Evolutionary conservation across 2,888 invertebrate genomes (phyloP).

Genomic region (Serripes groenlandicus): DNA sequence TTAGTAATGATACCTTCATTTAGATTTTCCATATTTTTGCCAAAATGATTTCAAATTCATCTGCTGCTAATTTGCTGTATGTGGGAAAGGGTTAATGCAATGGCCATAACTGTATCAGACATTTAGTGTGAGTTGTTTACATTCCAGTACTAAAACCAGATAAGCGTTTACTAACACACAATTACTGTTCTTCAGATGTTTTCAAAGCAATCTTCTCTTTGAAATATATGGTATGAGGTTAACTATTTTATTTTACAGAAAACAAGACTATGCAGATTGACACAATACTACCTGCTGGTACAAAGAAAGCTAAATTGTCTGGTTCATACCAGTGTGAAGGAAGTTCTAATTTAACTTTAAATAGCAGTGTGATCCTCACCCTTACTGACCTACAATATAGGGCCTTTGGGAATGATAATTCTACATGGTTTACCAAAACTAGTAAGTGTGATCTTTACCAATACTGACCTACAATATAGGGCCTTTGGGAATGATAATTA

Average conservation of each 20-base stretch:
- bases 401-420: constrained; percentile 47
- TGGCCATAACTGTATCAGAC: no score
- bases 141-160: no score
- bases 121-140: no score
- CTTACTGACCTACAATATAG: constrained; percentile 43
- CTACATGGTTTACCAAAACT: constrained; percentile 29
- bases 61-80: no score
- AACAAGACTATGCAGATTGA: background rate
- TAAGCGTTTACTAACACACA: no score
- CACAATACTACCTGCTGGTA: constrained; percentile 29
- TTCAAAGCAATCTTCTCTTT: no score
- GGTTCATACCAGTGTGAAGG: constrained; percentile 51
- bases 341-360: constrained; percentile 13
- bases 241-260: constrained; percentile 13
- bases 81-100: no score
- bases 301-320: constrained; percentile 9
- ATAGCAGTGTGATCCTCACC: constrained; percentile 27
- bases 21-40: no score
- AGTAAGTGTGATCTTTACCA: constrained; percentile 38
- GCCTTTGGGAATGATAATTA: constrained; percentile 47
- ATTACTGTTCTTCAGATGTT: no score
- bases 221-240: background rate
- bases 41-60: no score
- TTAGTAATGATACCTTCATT: no score
- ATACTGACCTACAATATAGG: constrained; percentile 43